These are phyloP conservation scores for Daphoenositta chrysoptera DNA, from an alignment of 2,113 vertebrate species.

Conservation along the genomic window DNA sequence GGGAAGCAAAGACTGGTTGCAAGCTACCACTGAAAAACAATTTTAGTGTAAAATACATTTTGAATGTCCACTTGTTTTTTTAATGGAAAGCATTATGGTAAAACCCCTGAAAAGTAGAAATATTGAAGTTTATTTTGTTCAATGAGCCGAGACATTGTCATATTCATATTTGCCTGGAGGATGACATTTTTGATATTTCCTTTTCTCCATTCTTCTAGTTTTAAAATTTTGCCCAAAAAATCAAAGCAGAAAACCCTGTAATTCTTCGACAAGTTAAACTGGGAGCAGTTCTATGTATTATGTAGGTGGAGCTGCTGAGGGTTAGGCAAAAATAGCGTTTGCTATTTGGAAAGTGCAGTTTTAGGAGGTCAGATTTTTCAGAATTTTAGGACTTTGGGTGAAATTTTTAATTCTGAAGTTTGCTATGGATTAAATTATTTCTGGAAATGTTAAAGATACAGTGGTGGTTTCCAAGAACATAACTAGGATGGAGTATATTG, in stretches of 20 bases:
- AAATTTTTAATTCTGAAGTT: not conserved
- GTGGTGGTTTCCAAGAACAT: not conserved
- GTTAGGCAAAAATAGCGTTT: not conserved
- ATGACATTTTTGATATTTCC: not conserved
- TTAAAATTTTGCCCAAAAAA: not conserved
- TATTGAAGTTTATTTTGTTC: not conserved
- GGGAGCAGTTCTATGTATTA: not conserved
- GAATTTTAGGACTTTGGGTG: not conserved
- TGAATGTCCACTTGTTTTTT: not conserved
- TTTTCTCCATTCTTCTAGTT: not conserved
- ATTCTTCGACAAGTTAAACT: not conserved
- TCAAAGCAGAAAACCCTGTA: not conserved
- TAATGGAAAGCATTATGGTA: not conserved
- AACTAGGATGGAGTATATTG: not conserved
- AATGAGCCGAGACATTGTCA: not conserved
- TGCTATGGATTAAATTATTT: not conserved
- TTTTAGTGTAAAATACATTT: not conserved
- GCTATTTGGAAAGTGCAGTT: not conserved
- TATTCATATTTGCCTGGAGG: not conserved
- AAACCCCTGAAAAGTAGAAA: not conserved
- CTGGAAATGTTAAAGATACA: not conserved
- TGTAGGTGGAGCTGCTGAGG: not conserved
- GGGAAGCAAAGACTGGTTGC: not conserved
- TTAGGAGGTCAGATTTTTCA: not conserved
- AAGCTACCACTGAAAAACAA: not conserved